These are phyloP conservation scores for Campoletis sonorensis DNA, from an alignment of 1,140 invertebrate genomes.

Conservation along the genomic window DNA sequence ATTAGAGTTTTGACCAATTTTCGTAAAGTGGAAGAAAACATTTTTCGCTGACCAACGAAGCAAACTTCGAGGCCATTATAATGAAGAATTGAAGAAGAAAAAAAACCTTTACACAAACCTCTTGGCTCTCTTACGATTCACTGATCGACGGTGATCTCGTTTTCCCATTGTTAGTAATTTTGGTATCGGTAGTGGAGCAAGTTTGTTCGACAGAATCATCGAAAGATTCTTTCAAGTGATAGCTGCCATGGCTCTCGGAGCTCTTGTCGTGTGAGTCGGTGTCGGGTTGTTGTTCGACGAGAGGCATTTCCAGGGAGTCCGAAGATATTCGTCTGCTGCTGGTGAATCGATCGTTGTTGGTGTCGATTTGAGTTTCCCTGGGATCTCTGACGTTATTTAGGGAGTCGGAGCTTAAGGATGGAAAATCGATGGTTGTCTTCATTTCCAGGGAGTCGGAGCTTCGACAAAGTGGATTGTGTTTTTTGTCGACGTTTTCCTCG, in stretches of 20 bases:
- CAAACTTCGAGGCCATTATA: too few relatives aligned
- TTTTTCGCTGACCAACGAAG: too few relatives aligned
- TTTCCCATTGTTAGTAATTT: slow-evolving; percentile 58
- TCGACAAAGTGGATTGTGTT: slow-evolving; percentile 67
- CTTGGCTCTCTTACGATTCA: slow-evolving; percentile 46
- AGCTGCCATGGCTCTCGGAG: slow-evolving; percentile 47
- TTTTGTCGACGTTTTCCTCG: slow-evolving; percentile 68
- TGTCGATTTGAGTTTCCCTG: slow-evolving; percentile 61
- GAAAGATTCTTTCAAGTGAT: slow-evolving; percentile 33
- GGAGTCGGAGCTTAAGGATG: slow-evolving; percentile 74
- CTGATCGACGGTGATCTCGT: slow-evolving; percentile 55
- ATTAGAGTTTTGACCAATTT: too few relatives aligned
- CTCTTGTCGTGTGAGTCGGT: slow-evolving; percentile 56
- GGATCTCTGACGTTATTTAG: slow-evolving; percentile 71
- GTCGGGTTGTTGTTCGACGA: slow-evolving; percentile 63
- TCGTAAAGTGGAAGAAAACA: too few relatives aligned
- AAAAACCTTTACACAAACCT: neutral
- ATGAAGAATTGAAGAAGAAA: too few relatives aligned
- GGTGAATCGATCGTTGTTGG: slow-evolving; percentile 57
- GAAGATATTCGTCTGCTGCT: slow-evolving; percentile 71
- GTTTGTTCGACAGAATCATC: slow-evolving; percentile 55
- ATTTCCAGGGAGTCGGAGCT: slow-evolving; percentile 74
- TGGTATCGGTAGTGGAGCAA: slow-evolving; percentile 48
- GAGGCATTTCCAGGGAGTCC: slow-evolving; percentile 71
- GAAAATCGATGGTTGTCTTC: slow-evolving; percentile 72